These are phyloP conservation scores for Carcharodon carcharias DNA, from an alignment of 2,797 vertebrate species.

Conservation along the genomic window DNA sequence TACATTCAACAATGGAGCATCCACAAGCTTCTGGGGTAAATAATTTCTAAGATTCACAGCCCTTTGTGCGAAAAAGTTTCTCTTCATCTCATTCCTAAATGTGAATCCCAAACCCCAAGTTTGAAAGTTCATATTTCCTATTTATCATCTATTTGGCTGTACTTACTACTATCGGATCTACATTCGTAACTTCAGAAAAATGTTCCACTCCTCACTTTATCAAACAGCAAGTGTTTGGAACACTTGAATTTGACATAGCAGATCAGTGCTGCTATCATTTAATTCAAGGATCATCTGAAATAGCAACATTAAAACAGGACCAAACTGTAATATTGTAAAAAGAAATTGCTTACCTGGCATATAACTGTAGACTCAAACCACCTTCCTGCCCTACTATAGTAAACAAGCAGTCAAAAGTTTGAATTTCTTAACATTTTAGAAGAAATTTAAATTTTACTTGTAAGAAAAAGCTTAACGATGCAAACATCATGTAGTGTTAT, in stretches of 20 bases:
- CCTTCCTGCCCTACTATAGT: too few relatives aligned
- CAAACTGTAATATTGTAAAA: background rate
- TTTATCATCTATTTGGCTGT: background rate
- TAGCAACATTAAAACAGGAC: background rate
- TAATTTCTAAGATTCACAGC: too few relatives aligned
- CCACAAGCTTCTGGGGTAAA: too few relatives aligned
- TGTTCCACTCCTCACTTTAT: background rate
- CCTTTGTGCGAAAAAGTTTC: too few relatives aligned
- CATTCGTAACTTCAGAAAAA: background rate
- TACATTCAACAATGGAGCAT: too few relatives aligned
- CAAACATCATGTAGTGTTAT: background rate
- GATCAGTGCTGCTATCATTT: background rate
- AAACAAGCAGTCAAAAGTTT: background rate
- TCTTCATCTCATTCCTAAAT: background rate
- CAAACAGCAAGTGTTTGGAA: background rate
- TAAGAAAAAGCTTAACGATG: background rate
- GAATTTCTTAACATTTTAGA: background rate
- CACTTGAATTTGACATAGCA: background rate
- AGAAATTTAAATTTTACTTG: background rate
- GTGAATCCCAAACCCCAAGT: background rate
- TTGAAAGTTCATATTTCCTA: background rate
- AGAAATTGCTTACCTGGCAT: background rate
- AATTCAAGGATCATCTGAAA: background rate
- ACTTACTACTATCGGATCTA: background rate
- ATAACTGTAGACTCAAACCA: background rate